Conservation (phyloP, 2,113 vertebrate species). For the Aspiorhynchus laticeps region DNA sequence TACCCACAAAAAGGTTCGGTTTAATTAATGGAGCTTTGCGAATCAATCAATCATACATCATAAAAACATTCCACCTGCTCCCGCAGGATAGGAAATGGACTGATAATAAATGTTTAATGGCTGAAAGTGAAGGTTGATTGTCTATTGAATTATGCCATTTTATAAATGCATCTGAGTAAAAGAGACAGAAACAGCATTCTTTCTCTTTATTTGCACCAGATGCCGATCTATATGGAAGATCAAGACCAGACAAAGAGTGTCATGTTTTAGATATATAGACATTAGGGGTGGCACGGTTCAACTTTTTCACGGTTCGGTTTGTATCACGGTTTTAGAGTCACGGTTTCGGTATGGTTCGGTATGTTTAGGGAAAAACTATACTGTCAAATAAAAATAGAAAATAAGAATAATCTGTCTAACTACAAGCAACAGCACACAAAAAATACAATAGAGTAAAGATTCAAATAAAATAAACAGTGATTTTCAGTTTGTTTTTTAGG, state of each 20-base stretch:
- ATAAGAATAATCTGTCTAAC: too few relatives aligned
- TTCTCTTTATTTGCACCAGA: not conserved
- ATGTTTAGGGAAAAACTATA: too few relatives aligned
- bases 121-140: conserved; percentile 23
- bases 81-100: not conserved
- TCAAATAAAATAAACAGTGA: too few relatives aligned
- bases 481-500: too few relatives aligned
- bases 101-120: conserved; percentile 15
- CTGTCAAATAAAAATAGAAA: too few relatives aligned
- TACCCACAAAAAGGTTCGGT: conserved; percentile 18
- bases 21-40: conserved; percentile 43
- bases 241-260: not conserved
- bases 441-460: too few relatives aligned
- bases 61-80: conserved; percentile 15
- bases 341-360: too few relatives aligned
- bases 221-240: not conserved
- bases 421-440: too few relatives aligned
- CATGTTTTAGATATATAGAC: not conserved
- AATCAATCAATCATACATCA: conserved; percentile 44
- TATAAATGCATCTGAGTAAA: not conserved
- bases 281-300: too few relatives aligned
- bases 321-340: too few relatives aligned
- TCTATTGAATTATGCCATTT: not conserved
- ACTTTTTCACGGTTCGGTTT: too few relatives aligned
- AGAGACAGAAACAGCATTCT: not conserved